Percentiles rank a stretch among this genome's conserved stretches.
Evolutionary conservation across 2,888 invertebrate species (phyloP).

Genomic region (Celastrina argiolus): DNA sequence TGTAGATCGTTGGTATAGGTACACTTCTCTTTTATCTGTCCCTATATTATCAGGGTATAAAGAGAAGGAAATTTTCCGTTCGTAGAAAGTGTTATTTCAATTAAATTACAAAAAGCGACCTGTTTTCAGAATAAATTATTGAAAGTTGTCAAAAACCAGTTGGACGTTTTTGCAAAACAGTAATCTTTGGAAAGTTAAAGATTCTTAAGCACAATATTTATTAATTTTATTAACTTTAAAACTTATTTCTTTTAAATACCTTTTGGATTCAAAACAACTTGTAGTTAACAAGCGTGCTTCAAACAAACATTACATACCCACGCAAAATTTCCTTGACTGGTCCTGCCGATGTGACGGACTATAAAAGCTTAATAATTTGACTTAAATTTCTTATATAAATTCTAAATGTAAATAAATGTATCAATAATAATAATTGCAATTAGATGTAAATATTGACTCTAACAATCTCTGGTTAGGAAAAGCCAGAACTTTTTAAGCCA

Average conservation of each 20-base stretch:
- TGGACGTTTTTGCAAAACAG: neutral
- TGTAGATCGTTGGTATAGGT: too few relatives aligned
- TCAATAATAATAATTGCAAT: too few relatives aligned
- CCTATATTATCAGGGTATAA: neutral
- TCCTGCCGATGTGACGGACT: neutral
- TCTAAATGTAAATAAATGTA: neutral
- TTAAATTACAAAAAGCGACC: slow-evolving; percentile 4
- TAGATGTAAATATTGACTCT: too few relatives aligned
- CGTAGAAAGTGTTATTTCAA: neutral
- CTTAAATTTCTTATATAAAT: neutral
- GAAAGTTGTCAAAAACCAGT: slow-evolving; percentile 6
- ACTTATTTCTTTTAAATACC: neutral
- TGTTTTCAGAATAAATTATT: neutral
- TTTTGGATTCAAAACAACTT: neutral
- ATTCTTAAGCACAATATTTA: neutral
- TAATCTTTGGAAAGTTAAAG: neutral
- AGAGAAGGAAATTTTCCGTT: neutral
- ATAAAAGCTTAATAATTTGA: too few relatives aligned
- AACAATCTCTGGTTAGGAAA: too few relatives aligned
- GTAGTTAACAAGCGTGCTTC: too few relatives aligned
- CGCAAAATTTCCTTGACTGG: neutral
- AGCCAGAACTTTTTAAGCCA: too few relatives aligned
- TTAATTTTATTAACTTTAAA: neutral
- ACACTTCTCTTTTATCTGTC: neutral
- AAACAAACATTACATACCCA: too few relatives aligned